Evolutionary conservation across 2,888 invertebrate genomes (phyloP), one percentile per base, ranked within the genome.

Genomic region (Leucophenga montana): DNA sequence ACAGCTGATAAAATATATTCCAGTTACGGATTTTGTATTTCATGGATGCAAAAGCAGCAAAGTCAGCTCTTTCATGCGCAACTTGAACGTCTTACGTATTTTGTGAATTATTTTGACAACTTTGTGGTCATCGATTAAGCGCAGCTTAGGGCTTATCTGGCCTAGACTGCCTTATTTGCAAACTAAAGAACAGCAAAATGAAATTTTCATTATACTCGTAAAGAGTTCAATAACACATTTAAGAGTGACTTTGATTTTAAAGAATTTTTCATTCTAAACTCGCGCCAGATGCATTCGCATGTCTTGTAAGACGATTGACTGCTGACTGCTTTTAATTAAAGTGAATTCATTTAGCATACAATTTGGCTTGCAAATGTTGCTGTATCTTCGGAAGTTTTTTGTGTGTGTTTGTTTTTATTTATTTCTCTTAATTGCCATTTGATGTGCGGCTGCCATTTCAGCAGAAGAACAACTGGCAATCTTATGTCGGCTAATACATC

Each of bases 21-120:
- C 14, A 20, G 6, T 13, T 50, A 8, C 8, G 6, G 3, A 27
- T 27, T 27, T 27, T 27, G n/a, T 27, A 27, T 27, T 27, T 27
- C 27, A 4, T 27, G 27, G 27, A 3, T 27, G 16, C 50, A 16
- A 16, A 6, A 1, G 50, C 50, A 16, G 48, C 48, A 48, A n/a
- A n/a, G n/a, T n/a, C 48, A n/a, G 50, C n/a, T 57, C 13, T 56
- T 56, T 56, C 20, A 27, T 1, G 56, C 13, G 16, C 22, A 22
- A n/a, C n/a, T 57, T 27, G 9, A 5, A 13, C 61, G 44, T 44
- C 44, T 31, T 6, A 20, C 61, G 39, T 44, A 62, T 62, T 62
- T 44, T 82, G 83, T 79, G 84, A 82, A 84, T 83, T 82, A 84
- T 80, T 83, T 82, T 82, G 82, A 82, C 82, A 82, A 82, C 81